Base-by-base conservation (phyloP, 2,113 vertebrate species). In the Corydoras maculifer region DNA sequence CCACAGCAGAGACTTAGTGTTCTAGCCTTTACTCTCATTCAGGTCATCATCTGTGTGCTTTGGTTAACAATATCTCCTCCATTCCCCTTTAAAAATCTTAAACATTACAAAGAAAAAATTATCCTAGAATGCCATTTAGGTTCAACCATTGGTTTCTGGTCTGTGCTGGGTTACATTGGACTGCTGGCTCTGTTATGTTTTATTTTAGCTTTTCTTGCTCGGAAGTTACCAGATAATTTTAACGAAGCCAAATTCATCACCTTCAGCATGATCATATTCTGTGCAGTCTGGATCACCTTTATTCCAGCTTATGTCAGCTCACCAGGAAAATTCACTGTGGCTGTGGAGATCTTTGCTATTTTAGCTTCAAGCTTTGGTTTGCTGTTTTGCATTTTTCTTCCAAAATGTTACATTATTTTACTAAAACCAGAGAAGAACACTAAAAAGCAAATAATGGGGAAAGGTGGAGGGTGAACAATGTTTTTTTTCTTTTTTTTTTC, bases 261-360 rank as follows among this genome's bases (percentile, higher is more conserved):
- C 14, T 86, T 86, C 73, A 84, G 81, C 54, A 81, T 82, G 77
- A 61, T 82, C 0, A 79, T 82, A 77, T 82, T 85, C 62, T 84
- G 81, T 82, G 82, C 84, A 54, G 82, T 86, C 0, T 86, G 85
- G 86, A 77, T 85, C 62, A 81, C 83, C 0, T 87, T 86, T 69
- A 82, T 87, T 25, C 84, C 85, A 69, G 84, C 84, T 18, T 87
- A 87, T 79, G 73, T 86, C 72, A 87, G 86, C 76, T 87, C 86
- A 54, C 86, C 86, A 67, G 84, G 86, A 13, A 88, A 86, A 53
- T 86, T 84, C 1, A 86, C 82, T 8, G 87, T 88, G 15, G 87
- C 82, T 66, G 86, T 88, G 4, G 84, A 88, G 43, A 87, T 86
- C 72, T 88, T 88, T 82, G 83, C 86, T 7, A 79, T 79, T 74